Conservation (phyloP, 2,797 vertebrate species). For the Prunella strophiata region DNA sequence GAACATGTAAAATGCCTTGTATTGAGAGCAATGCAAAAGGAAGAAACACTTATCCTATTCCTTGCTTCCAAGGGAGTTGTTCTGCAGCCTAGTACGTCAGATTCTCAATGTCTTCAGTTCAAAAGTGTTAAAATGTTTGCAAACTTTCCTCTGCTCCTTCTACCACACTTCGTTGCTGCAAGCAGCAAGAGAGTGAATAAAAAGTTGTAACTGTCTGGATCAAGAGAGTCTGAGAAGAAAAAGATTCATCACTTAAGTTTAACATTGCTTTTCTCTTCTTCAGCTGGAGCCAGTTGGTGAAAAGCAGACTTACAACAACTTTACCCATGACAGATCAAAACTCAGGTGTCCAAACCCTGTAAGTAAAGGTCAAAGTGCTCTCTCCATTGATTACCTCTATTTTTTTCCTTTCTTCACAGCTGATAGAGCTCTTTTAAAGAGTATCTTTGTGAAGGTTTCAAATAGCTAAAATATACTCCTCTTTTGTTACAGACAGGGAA, state of each 20-base stretch:
- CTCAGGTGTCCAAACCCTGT: conserved; percentile 86
- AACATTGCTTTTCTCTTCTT: background rate
- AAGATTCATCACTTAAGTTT: background rate
- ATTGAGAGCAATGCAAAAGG: background rate
- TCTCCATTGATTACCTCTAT: background rate
- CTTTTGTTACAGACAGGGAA: background rate
- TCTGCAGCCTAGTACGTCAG: background rate
- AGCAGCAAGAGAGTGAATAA: background rate
- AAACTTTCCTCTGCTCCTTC: background rate
- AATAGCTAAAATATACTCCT: background rate
- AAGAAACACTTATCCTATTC: background rate
- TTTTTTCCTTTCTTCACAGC: background rate
- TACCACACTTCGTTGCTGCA: background rate
- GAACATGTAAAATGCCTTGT: background rate
- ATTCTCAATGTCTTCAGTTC: background rate
- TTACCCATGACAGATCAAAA: conserved; percentile 80
- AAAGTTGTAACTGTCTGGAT: background rate
- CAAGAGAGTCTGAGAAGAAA: background rate
- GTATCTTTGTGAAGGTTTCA: background rate
- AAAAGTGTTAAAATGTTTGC: background rate
- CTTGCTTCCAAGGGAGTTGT: background rate
- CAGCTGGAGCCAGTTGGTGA: conserved; percentile 89
- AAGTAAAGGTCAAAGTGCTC: conserved; percentile 48
- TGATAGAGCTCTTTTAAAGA: background rate
- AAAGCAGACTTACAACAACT: conserved; percentile 89